phyloP scores from a whole-genome alignment of 2,888 invertebrate species.

The Troides helena region DNA sequence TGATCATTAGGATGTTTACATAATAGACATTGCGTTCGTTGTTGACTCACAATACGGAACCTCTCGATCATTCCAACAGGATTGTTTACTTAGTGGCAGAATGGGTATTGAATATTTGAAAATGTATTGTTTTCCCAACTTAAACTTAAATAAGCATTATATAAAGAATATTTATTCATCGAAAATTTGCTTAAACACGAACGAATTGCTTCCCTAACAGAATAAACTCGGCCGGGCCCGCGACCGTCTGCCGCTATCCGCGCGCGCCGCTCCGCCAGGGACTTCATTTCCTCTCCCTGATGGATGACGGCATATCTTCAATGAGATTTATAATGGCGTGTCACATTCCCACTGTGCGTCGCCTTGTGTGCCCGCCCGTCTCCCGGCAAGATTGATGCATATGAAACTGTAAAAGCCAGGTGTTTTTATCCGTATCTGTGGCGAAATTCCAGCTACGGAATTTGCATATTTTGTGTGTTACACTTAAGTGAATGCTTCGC shows the following conservation, averaged over 20 bases:
- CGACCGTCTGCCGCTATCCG: conserved; percentile 26
- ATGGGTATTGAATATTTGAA: too few species aligned
- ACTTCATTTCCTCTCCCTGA: conserved; percentile 76
- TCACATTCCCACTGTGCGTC: conserved; percentile 61
- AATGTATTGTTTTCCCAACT: too few species aligned
- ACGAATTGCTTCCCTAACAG: conserved; percentile 24
- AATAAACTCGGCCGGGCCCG: conserved; percentile 19
- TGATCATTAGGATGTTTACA: too few species aligned
- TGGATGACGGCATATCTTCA: conserved; percentile 75
- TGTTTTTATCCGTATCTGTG: conserved; percentile 14
- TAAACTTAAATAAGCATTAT: neutral
- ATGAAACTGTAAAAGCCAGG: conserved; percentile 31
- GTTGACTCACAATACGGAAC: too few species aligned
- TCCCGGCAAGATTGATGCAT: conserved; percentile 42
- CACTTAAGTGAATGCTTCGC: too few species aligned
- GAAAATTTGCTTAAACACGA: conserved; percentile 24
- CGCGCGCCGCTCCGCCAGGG: conserved; percentile 36
- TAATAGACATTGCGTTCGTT: too few species aligned
- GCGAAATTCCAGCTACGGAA: conserved; percentile 5
- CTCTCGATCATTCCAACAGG: too few species aligned
- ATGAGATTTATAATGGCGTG: conserved; percentile 77
- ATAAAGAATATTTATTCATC: conserved; percentile 17
- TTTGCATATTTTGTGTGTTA: conserved; percentile 7
- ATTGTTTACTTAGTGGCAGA: too few species aligned
- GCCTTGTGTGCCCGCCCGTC: conserved; percentile 26